Evolutionary conservation across 2,888 invertebrate species (phyloP).

Genomic region (Dicyrtoma fusca): DNA sequence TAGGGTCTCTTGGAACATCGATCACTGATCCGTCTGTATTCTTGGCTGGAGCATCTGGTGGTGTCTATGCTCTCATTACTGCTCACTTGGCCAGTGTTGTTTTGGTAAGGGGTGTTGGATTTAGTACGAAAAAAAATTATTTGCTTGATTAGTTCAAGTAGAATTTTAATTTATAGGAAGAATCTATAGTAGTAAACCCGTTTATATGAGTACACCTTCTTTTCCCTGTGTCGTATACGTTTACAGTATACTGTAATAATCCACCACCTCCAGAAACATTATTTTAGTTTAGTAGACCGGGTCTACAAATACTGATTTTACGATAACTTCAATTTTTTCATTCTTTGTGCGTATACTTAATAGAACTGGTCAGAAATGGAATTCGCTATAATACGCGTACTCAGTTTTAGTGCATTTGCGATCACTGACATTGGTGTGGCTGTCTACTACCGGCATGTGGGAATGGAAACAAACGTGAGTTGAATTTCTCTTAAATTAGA

Average conservation of each 20-base stretch:
- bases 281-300: background rate
- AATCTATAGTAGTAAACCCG: too few relatives aligned
- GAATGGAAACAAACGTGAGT: slow-evolving; percentile 65
- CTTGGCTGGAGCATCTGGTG: slow-evolving; percentile 92
- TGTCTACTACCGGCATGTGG: slow-evolving; percentile 81
- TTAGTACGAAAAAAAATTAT: background rate
- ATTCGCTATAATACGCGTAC: slow-evolving; percentile 79
- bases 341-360: too few relatives aligned
- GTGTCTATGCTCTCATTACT: slow-evolving; percentile 90
- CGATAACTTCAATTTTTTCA: too few relatives aligned
- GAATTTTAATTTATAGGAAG: too few relatives aligned
- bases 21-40: slow-evolving; percentile 77
- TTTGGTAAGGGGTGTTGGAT: slow-evolving; percentile 67
- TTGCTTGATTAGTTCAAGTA: slow-evolving; percentile 4
- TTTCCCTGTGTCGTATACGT: too few relatives aligned
- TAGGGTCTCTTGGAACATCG: slow-evolving; percentile 69
- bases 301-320: too few relatives aligned
- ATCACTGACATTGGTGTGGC: slow-evolving; percentile 86
- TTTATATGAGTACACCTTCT: too few relatives aligned
- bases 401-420: slow-evolving; percentile 79
- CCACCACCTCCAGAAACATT: background rate
- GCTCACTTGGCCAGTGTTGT: slow-evolving; percentile 91
- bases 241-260: too few relatives aligned
- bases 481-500: background rate
- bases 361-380: slow-evolving; percentile 98